phyloP scores from a whole-genome alignment of 2,888 invertebrate genomes.

The Endomychus coccineus region DNA sequence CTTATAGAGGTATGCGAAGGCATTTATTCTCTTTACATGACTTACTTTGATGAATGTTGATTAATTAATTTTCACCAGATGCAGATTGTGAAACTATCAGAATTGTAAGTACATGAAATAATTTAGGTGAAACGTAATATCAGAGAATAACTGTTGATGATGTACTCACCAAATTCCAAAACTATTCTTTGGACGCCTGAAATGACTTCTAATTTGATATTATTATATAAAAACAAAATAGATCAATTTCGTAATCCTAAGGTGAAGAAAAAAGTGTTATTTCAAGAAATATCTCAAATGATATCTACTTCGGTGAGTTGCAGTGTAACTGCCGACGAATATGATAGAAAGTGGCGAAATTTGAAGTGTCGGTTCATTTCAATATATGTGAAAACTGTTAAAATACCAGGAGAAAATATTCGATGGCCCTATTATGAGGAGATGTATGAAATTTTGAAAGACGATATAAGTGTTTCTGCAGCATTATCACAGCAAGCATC shows the following conservation, averaged over 20 bases:
- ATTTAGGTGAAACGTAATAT: no score
- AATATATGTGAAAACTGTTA: background rate
- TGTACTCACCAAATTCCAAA: no score
- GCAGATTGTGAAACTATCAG: no score
- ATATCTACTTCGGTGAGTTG: background rate
- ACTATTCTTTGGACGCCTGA: background rate
- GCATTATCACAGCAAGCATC: background rate
- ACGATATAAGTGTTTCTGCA: background rate
- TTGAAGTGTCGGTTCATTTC: background rate
- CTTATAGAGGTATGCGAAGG: no score
- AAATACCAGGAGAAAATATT: background rate
- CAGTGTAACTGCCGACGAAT: background rate
- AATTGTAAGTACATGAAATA: no score
- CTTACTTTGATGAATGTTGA: no score
- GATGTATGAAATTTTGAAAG: slow-evolving; percentile 1
- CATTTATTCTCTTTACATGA: no score
- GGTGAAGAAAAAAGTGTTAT: background rate
- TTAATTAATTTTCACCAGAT: no score
- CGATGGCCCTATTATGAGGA: background rate
- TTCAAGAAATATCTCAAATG: background rate
- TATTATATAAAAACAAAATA: background rate
- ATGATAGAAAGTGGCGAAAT: slow-evolving; percentile 1
- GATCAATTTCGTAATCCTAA: background rate
- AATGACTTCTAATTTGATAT: background rate
- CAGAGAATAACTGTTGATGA: no score